Conservation (phyloP, 2,888 invertebrate genomes). For the Melanargia galathea region DNA sequence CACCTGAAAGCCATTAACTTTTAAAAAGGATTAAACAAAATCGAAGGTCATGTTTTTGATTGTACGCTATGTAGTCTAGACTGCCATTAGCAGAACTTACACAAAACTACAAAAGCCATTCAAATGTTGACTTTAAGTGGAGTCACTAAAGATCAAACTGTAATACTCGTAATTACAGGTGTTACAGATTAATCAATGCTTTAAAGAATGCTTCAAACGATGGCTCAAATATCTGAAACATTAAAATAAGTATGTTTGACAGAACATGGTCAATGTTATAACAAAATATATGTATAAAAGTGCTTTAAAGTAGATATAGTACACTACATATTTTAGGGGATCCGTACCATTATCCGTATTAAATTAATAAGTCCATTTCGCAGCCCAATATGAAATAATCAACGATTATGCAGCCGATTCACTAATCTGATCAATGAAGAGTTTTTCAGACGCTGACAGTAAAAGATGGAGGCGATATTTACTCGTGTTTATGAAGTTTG, state of each 20-base stretch:
- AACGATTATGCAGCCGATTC: too few species aligned
- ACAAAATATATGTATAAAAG: constrained; percentile 12
- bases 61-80: constrained; percentile 28
- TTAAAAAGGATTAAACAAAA: constrained; percentile 18
- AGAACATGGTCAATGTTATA: constrained; percentile 26
- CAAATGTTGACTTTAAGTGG: constrained; percentile 24
- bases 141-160: constrained; percentile 17
- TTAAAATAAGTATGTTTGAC: constrained; percentile 28
- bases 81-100: constrained; percentile 37
- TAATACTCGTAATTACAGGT: constrained; percentile 26
- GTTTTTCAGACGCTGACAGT: too few species aligned
- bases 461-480: background rate
- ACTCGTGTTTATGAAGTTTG: background rate
- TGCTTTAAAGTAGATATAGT: background rate
- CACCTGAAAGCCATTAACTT: constrained; percentile 24
- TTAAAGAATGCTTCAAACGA: constrained; percentile 35
- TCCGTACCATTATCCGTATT: background rate
- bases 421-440: too few species aligned
- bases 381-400: too few species aligned
- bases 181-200: constrained; percentile 36
- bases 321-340: constrained; percentile 6
- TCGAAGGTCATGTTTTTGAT: constrained; percentile 33
- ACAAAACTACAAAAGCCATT: constrained; percentile 25
- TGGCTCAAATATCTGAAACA: constrained; percentile 28
- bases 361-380: too few species aligned